Percentiles rank a stretch among this genome's conserved stretches.
These are phyloP conservation scores for Sclerurus mexicanus DNA, from an alignment of 2,113 vertebrate genomes.

Conservation along the genomic window DNA sequence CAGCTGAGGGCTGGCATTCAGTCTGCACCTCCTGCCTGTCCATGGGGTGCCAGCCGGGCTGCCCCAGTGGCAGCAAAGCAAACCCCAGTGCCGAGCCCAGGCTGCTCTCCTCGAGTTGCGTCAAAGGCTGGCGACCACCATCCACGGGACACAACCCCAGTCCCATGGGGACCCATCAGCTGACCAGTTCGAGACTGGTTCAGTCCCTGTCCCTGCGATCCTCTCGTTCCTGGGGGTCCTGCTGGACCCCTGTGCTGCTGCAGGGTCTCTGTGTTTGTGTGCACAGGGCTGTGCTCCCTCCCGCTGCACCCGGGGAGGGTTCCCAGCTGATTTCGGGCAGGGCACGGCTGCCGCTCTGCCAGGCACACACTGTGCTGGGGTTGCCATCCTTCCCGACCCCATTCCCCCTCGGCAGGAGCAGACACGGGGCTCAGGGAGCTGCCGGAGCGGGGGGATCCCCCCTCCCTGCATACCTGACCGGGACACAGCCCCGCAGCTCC, in stretches of 20 bases:
- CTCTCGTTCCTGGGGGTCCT: neutral
- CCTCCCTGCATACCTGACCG: neutral
- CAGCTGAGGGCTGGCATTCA: neutral
- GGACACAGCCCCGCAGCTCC: neutral
- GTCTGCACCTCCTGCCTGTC: fast-evolving
- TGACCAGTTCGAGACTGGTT: neutral
- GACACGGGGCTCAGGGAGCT: fast-evolving
- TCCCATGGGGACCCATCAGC: fast-evolving
- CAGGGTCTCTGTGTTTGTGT: no score
- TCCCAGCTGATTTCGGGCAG: neutral
- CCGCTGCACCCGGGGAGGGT: neutral
- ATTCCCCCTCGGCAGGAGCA: neutral
- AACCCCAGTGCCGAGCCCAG: neutral
- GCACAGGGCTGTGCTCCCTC: neutral
- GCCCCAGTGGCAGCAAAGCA: neutral
- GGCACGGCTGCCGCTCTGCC: neutral
- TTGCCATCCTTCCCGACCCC: fast-evolving
- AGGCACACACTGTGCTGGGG: fast-evolving
- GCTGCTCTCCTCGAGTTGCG: fast-evolving
- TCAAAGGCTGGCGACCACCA: neutral
- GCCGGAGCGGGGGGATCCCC: neutral
- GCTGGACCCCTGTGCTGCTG: neutral
- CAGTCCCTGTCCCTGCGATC: neutral
- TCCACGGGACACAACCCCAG: fast-evolving
- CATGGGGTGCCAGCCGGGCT: neutral